Conservation (phyloP, 2,888 invertebrate species). For the Microchrysa polita region DNA sequence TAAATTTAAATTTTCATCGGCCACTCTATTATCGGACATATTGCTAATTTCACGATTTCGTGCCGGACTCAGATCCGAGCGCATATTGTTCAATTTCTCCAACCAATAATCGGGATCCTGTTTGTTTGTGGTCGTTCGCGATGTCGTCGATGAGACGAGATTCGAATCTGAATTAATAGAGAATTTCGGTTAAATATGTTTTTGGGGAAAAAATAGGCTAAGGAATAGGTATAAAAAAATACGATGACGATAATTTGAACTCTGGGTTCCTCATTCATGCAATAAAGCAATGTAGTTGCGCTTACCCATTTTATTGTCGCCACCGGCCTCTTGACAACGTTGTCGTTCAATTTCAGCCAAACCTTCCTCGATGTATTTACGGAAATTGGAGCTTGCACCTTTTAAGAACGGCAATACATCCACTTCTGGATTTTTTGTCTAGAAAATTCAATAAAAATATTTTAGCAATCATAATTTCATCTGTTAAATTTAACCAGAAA, state of each 20-base stretch:
- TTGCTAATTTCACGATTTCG: constrained; percentile 50
- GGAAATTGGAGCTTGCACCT: constrained; percentile 63
- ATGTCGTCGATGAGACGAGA: constrained; percentile 47
- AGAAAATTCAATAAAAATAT: neutral
- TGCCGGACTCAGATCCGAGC: constrained; percentile 56
- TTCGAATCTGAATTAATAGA: constrained; percentile 30
- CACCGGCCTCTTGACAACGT: constrained; percentile 49
- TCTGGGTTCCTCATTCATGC: too few species aligned
- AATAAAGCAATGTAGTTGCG: neutral
- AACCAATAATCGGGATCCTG: constrained; percentile 63
- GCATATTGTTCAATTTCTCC: constrained; percentile 61
- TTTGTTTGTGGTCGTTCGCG: constrained; percentile 53
- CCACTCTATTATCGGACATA: constrained; percentile 62
- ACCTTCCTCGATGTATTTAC: constrained; percentile 64
- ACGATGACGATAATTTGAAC: neutral
- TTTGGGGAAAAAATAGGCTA: neutral
- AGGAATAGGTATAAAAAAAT: neutral
- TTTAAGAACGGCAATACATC: constrained; percentile 63
- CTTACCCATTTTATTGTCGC: constrained; percentile 54
- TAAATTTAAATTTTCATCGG: constrained; percentile 63
- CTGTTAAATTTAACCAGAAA: too few species aligned
- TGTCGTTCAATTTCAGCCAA: constrained; percentile 62
- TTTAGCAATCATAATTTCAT: too few species aligned
- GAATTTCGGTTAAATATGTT: neutral
- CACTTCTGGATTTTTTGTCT: constrained; percentile 63